phyloP scores from a whole-genome alignment of 2,113 vertebrate genomes.

The Campylorhamphus procurvoides region DNA sequence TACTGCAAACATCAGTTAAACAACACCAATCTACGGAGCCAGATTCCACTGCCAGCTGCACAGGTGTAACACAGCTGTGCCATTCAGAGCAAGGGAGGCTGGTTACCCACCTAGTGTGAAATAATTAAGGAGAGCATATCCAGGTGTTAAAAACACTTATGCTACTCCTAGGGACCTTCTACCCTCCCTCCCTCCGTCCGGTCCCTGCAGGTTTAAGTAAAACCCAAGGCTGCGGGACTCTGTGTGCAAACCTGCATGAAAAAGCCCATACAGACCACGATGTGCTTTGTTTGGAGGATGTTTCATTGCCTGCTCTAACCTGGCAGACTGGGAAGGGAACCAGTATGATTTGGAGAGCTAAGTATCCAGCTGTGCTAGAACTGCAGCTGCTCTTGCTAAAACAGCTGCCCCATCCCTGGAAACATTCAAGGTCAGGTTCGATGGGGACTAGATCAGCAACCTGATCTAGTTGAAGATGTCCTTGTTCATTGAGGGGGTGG shows the following conservation, averaged over 20 bases:
- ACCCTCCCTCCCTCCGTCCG: not conserved
- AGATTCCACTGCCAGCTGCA: accelerated
- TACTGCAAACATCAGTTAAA: not conserved
- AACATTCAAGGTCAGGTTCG: not conserved
- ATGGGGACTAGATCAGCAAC: not conserved
- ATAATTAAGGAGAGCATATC: not conserved
- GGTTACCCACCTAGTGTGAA: not conserved
- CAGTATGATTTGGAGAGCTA: not conserved
- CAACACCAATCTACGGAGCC: not conserved
- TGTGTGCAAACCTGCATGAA: not conserved
- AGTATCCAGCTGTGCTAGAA: not conserved
- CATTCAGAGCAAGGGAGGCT: accelerated
- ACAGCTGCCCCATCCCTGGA: not conserved
- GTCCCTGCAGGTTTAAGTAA: not conserved
- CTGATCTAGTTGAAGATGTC: not conserved
- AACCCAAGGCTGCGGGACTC: not conserved
- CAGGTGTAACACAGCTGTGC: not conserved
- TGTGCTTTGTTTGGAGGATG: not conserved
- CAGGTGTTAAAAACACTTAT: not conserved
- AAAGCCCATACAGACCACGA: not conserved
- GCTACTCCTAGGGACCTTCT: not conserved
- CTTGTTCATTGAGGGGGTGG: not conserved
- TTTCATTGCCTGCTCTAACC: not conserved
- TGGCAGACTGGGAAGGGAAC: not conserved
- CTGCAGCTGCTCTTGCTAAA: not conserved